Evolutionary conservation across 2,113 vertebrate species (phyloP).

Genomic region (Regulus satrapa): DNA sequence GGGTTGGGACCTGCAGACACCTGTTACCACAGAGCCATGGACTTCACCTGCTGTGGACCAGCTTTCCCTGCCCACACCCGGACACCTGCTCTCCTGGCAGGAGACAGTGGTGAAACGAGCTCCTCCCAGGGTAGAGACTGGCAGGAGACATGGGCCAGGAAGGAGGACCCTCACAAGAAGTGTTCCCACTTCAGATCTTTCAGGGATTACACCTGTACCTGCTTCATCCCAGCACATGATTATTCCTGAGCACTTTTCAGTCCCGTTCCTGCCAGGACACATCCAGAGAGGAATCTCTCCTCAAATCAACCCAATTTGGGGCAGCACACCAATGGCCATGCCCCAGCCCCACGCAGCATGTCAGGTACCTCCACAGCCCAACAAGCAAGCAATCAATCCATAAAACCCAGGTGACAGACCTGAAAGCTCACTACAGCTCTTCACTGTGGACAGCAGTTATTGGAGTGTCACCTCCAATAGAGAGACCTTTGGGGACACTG

Average conservation of each 20-base stretch:
- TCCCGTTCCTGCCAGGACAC: neutral
- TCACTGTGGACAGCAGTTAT: neutral
- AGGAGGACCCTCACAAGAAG: neutral
- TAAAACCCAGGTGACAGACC: neutral
- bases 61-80: neutral
- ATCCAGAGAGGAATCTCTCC: neutral
- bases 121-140: neutral
- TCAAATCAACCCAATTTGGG: neutral
- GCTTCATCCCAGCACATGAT: accelerated
- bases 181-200: neutral
- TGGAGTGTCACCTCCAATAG: neutral
- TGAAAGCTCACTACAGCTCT: neutral
- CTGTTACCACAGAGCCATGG: neutral
- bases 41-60: neutral
- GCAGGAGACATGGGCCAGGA: neutral
- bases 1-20: neutral
- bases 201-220: neutral
- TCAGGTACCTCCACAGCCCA: neutral
- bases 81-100: neutral
- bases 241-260: neutral
- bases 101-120: accelerated
- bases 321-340: neutral
- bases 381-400: neutral
- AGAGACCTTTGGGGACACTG: neutral
- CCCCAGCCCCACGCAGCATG: neutral